Evolutionary conservation across 2,113 vertebrate genomes (phyloP).

Genomic region (Osmerus eperlanus): DNA sequence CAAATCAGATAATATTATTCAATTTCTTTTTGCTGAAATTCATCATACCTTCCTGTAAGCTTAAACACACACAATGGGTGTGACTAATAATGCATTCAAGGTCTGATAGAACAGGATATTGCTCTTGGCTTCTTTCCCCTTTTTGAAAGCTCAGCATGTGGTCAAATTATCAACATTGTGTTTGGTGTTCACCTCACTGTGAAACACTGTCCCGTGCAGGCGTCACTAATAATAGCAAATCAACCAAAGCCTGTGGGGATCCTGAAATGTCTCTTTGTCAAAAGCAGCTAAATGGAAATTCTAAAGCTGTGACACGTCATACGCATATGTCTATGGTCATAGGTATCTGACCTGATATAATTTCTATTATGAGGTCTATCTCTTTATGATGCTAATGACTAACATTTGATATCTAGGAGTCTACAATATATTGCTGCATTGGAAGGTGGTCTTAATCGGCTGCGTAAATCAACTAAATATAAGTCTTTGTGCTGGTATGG

Average conservation of each 20-base stretch:
- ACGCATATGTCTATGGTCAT: conserved; percentile 17
- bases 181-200: conserved; percentile 31
- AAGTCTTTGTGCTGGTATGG: conserved; percentile 16
- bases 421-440: conserved; percentile 6
- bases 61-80: no score
- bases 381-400: conserved; percentile 56
- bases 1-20: no score
- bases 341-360: conserved; percentile 50
- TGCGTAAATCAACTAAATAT: background rate
- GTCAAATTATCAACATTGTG: conserved; percentile 52
- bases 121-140: background rate
- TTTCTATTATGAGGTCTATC: conserved; percentile 41
- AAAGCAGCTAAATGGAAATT: conserved; percentile 47
- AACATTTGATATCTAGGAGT: conserved; percentile 51
- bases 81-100: no score
- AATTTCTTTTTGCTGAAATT: no score
- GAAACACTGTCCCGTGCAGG: conserved; percentile 39
- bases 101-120: background rate
- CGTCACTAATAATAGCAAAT: conserved; percentile 47
- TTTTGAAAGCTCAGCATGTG: conserved; percentile 37
- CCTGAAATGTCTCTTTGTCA: conserved; percentile 55
- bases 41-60: no score
- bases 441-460: conserved; percentile 23
- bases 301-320: conserved; percentile 42
- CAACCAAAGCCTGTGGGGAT: conserved; percentile 49